Base-by-base conservation (phyloP, 2,113 vertebrate genomes). In the Meleagris gallopavo region DNA sequence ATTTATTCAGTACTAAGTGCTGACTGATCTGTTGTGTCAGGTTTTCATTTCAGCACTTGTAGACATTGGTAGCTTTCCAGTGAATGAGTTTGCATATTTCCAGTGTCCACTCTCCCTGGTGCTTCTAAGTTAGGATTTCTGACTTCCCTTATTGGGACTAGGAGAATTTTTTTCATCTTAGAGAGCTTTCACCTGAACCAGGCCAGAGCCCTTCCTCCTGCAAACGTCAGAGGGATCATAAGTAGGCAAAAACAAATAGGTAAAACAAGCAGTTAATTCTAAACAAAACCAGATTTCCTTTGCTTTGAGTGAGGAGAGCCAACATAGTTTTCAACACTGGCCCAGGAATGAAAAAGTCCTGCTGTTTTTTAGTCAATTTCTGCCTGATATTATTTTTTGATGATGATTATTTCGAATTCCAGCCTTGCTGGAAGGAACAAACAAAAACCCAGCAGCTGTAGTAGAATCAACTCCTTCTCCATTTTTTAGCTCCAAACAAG, bases 21-120 rank as follows among this genome's bases (percentile, higher is more conserved):
- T 92, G 83, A 94, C 90, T 86, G 94, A 95, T 94, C 88, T 38
- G 21, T 86, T 81, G 70, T 94, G 95, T 95, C 92, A 92, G 94
- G 90, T 96, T 96, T 96, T 94, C 70, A 88, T 96, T 94, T 91
- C 90, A 80, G 64, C 1, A 0, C 83, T 86, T 86, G 88, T 93
- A 77, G 90, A 38, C 67, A 69, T 92, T 94, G 92, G 92, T 90
- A 83, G 41, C 46, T 84, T 95, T 95, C 92, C 94, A 94, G 86
- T 40, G 88, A 88, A 60, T 62, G 30, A 92, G 32, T 46, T 57
- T 65, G 65, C 19, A 2, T 67, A 76, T 50, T 86, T 57, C 46
- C 52, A 36, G 15, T n/a, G 48, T 75, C 70, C 77, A 75, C 61
- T 32, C 69, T 50, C 0, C 1, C 41, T 40, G 65, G 10, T 62